Conservation (phyloP, 2,888 invertebrate species). For the Philaethria dido region DNA sequence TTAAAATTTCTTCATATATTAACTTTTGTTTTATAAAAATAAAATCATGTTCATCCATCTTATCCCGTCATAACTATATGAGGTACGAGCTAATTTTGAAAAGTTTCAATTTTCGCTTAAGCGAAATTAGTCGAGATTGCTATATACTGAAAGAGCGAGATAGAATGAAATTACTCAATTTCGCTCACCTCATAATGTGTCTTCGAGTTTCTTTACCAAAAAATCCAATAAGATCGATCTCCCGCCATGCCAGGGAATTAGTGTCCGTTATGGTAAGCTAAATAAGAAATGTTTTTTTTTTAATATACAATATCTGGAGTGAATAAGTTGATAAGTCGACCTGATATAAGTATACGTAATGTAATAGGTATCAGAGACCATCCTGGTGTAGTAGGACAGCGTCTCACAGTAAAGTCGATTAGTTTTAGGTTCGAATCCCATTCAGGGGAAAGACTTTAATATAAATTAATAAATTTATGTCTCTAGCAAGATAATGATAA, state of each 20-base stretch:
- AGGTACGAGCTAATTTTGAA: conserved; percentile 48
- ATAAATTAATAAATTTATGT: too few species aligned
- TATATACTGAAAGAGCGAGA: conserved; percentile 58
- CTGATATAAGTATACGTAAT: too few species aligned
- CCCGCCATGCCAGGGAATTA: conserved; percentile 82
- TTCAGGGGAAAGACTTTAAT: too few species aligned
- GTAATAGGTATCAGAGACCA: too few species aligned
- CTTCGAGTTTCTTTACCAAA: conserved; percentile 76
- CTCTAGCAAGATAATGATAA: too few species aligned
- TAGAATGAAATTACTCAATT: conserved; percentile 81
- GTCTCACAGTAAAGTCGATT: too few species aligned
- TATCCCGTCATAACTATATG: conserved; percentile 36
- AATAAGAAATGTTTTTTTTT: too few species aligned
- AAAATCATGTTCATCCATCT: conserved; percentile 31
- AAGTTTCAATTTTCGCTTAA: conserved; percentile 57
- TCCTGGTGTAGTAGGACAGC: too few species aligned
- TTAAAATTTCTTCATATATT: too few species aligned
- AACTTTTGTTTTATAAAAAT: not conserved
- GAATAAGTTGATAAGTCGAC: too few species aligned
- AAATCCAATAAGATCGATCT: conserved; percentile 83
- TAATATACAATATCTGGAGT: too few species aligned
- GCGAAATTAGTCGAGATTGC: conserved; percentile 50
- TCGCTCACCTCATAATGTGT: conserved; percentile 72
- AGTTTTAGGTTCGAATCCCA: too few species aligned
- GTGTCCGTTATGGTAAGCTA: conserved; percentile 48